Base-by-base conservation (phyloP, 2,113 vertebrate species). In the Naja naja region DNA sequence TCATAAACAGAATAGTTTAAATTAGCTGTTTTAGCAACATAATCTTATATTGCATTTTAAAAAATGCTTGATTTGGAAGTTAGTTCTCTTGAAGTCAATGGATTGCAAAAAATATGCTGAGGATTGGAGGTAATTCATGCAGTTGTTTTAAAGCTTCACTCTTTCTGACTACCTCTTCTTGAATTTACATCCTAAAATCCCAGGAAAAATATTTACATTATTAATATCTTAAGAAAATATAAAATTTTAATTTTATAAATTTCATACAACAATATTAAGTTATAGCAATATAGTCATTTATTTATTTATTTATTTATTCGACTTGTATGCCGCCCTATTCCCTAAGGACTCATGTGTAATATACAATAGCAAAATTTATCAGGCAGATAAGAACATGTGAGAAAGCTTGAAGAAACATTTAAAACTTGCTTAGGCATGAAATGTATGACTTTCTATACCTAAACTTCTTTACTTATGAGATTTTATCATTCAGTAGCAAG, bases 401-500 rank as follows among this genome's bases (percentile, higher is more conserved):
- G 88, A 69, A 90, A 39, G 58, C n/a, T 58, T 89, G 55, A 85
- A 49, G 9, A n/a, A 91, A 89, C 95, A 95, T 96, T 96, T 93
- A 89, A 95, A 95, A 96, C 94, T 94, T 96, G 96, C 96, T 97
- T 97, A 90, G 93, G 97, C 94, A 94, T 86, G 94, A 87, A 95
- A 96, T 91, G 9, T 47, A 69, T 88, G n/a, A 11, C 43, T 89
- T 45, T 45, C 69, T 22, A 94, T 93, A 39, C 87, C 96, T 91
- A 92, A 94, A 95, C 93, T 94, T 96, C 97, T 96, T 94, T 94
- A 94, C 94, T 94, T 92, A 89, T n/a, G 96, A 96, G 94, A 95
- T 96, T 97, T 97, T 97, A 97, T 95, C 95, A 93, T 95, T 96
- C 90, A 96, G 97, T 97, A 97, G 96, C 89, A 97, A 97, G 96